Evolutionary conservation across 2,888 invertebrate species (phyloP), one percentile per base, ranked within the genome.

Genomic region (Sceliomorpha sp.): DNA sequence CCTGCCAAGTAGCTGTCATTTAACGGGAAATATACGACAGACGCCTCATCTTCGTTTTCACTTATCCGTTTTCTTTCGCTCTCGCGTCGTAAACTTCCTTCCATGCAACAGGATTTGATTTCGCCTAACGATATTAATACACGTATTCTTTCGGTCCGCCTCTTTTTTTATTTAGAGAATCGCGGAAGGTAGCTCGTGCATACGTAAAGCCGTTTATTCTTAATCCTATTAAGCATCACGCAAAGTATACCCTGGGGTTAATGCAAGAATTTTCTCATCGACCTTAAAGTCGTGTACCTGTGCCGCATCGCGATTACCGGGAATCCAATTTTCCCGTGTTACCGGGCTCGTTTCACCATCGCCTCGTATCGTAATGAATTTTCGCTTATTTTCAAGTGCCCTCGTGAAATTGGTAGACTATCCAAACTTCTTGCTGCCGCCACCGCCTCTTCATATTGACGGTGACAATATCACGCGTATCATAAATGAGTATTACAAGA

Each of bases 291-390:
- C n/a, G 24, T 13, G 56, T 37, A 24, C 26, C 31, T 48, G 32
- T 27, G 34, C 29, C 50, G 42, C 40, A 56, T 31, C 26, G 10
- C 48, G 67, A 67, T 59, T 50, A 50, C 53, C 17, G 20, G 39
- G 13, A 67, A 67, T 47, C 39, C 60, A 67, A 67, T 67, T 67
- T 60, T 55, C 42, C 31, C 9, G 37, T 39, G 31, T 36, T 34
- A 32, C 29, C 36, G 27, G 15, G 8, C 20, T 17, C 24, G 42
- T 42, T 56, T 48, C 27, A 34, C 15, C 40, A 26, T 60, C 42
- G 58, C 44, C 36, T 51, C 27, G 45, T 10, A 34, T 27, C 27
- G 29, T 44, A 45, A 67, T 67, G 51, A 59, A 67, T 67, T 67
- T 53, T 56, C 59, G 24, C 51, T 34, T 29, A 45, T 51, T 44